Conservation (phyloP, 2,113 vertebrate species). For the Alces alces region DNA sequence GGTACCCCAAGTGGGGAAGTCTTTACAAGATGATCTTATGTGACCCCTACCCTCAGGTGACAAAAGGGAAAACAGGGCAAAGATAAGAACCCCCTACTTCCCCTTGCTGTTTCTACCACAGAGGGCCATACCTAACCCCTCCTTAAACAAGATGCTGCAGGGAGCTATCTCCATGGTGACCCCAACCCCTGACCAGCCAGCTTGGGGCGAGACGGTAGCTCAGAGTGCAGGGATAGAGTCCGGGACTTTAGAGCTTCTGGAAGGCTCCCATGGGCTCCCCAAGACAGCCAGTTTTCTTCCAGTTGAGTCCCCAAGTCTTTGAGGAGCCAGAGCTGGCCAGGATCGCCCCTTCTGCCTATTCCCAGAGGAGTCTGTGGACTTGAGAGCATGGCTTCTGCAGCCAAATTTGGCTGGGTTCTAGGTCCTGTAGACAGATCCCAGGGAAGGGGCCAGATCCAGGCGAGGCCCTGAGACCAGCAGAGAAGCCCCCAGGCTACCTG, state of each 20-base stretch:
- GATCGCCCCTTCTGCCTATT: neutral
- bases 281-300: neutral
- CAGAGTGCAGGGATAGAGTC: neutral
- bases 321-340: slow-evolving; percentile 6
- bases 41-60: neutral
- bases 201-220: neutral
- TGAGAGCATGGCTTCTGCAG: neutral
- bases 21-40: neutral
- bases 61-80: neutral
- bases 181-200: neutral
- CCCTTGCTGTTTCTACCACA: neutral
- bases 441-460: neutral
- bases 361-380: slow-evolving; percentile 37
- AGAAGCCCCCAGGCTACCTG: neutral
- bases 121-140: neutral
- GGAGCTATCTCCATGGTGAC: neutral
- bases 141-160: neutral
- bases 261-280: neutral
- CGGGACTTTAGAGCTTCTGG: neutral
- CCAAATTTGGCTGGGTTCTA: slow-evolving; percentile 64
- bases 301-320: neutral
- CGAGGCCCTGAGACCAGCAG: neutral
- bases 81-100: neutral
- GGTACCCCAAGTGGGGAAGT: neutral
- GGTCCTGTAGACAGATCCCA: slow-evolving; percentile 6